Conservation (phyloP, 2,888 invertebrate species). For the Onthophagus sagittarius region DNA sequence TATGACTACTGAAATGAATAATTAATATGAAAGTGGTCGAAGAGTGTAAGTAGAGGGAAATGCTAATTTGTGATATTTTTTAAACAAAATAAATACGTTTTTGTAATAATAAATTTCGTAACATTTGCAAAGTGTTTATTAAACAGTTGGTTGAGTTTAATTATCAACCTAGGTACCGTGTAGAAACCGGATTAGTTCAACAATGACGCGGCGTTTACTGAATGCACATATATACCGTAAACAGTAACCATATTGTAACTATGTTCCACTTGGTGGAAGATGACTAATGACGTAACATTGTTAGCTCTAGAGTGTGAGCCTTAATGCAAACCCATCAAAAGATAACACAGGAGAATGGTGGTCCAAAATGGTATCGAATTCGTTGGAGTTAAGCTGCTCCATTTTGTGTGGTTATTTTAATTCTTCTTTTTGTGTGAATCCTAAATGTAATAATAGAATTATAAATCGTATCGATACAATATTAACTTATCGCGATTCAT, state of each 20-base stretch:
- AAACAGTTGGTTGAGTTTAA: neutral
- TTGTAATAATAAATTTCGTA: neutral
- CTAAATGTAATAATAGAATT: neutral
- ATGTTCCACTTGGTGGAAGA: neutral
- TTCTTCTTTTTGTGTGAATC: too few species aligned
- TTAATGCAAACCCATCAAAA: neutral
- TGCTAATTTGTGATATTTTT: too few species aligned
- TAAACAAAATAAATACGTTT: too few species aligned
- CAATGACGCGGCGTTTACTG: neutral
- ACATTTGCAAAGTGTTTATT: neutral
- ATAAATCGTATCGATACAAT: neutral
- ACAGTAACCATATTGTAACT: neutral
- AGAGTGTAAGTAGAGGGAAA: too few species aligned
- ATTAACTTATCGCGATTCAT: neutral
- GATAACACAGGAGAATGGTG: neutral
- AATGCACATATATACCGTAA: neutral
- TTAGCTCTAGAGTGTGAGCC: neutral
- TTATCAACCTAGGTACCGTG: neutral
- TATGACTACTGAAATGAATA: too few species aligned
- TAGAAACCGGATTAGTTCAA: neutral
- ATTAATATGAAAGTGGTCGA: too few species aligned
- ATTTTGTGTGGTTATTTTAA: too few species aligned
- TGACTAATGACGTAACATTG: neutral
- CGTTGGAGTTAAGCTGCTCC: neutral
- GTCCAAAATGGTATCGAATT: neutral